Conservation (phyloP, 2,888 invertebrate genomes). For the Agrilus biguttatus region DNA sequence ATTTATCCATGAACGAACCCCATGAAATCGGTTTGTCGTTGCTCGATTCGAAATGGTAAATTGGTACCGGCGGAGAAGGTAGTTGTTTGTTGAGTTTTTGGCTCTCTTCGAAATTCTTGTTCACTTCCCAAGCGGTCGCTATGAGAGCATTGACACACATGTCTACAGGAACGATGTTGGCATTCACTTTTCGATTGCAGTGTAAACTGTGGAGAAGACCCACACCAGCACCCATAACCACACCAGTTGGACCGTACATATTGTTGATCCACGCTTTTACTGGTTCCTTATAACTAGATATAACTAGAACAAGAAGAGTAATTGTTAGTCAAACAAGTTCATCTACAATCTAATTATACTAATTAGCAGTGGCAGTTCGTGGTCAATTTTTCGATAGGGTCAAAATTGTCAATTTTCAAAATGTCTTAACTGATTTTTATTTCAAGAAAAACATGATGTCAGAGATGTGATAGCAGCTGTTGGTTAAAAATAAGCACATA, state of each 20-base stretch:
- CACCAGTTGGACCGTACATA: constrained; percentile 75
- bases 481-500: no score
- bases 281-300: constrained; percentile 58
- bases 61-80: constrained; percentile 32
- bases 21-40: constrained; percentile 71
- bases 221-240: constrained; percentile 57
- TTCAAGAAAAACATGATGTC: no score
- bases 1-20: constrained; percentile 48
- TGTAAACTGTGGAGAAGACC: constrained; percentile 64
- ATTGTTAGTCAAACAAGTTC: not conserved
- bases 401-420: no score
- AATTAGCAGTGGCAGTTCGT: no score
- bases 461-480: no score
- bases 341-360: no score
- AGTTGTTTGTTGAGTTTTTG: constrained; percentile 17
- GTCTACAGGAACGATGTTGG: constrained; percentile 68
- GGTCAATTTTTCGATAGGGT: no score
- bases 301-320: constrained; percentile 28
- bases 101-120: constrained; percentile 9
- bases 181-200: constrained; percentile 49
- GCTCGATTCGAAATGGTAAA: constrained; percentile 82
- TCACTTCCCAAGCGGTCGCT: constrained; percentile 59
- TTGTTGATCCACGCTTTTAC: constrained; percentile 82
- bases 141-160: constrained; percentile 72
- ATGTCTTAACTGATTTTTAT: no score